phyloP scores from a whole-genome alignment of 2,888 invertebrate species.

The Margaritifera margaritifera region DNA sequence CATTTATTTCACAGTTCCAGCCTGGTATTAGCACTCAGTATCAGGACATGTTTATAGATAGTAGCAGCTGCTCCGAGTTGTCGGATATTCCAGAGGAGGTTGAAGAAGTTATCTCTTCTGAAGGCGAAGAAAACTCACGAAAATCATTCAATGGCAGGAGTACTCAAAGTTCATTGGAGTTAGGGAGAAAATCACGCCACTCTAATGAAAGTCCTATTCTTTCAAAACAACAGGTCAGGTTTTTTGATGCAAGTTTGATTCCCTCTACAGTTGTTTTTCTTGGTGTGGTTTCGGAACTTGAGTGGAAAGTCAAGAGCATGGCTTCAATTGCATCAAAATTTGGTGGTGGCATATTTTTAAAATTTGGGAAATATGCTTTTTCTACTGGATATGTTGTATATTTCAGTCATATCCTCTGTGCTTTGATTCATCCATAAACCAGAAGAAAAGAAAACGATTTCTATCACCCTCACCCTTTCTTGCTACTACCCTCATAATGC shows the following conservation, averaged over 20 bases:
- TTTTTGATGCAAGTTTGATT: conserved; percentile 1
- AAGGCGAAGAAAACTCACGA: conserved; percentile 21
- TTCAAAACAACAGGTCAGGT: background rate
- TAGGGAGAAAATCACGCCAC: conserved; percentile 3
- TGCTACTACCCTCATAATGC: no score
- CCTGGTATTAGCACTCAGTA: conserved; percentile 11
- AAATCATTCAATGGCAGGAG: background rate
- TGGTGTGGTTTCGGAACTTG: no score
- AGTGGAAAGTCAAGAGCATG: no score
- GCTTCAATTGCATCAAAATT: no score
- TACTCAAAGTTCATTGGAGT: background rate
- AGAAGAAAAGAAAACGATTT: no score
- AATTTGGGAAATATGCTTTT: no score
- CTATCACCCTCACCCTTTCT: no score
- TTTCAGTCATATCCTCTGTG: no score
- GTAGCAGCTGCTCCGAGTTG: conserved; percentile 71
- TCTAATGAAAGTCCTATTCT: background rate
- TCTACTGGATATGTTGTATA: no score
- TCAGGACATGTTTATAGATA: conserved; percentile 44
- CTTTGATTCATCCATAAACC: no score
- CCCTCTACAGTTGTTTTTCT: background rate
- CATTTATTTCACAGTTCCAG: conserved; percentile 3
- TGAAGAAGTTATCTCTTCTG: conserved; percentile 65
- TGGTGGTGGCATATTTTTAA: no score
- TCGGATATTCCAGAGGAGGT: conserved; percentile 75